Evolutionary conservation across 2,113 vertebrate species (phyloP).

Genomic region (Cyprinodon brontotheroides): DNA sequence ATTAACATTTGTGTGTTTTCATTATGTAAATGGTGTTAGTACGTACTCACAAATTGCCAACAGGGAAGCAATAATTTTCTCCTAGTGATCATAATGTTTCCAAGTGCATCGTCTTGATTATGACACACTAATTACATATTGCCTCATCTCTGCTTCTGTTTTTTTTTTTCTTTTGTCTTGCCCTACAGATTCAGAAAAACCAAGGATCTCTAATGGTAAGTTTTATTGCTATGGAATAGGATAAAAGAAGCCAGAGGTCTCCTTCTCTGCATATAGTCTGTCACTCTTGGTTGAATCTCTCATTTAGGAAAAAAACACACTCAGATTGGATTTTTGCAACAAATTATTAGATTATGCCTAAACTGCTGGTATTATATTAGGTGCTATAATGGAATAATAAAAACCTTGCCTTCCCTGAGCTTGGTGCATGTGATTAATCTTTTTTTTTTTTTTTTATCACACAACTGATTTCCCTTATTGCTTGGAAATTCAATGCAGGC

Average conservation of each 20-base stretch:
- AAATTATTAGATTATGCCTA: constrained; percentile 89
- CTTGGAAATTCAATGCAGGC: constrained; percentile 86
- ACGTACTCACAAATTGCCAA: constrained; percentile 99
- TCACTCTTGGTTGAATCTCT: constrained; percentile 90
- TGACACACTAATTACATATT: constrained; percentile 99
- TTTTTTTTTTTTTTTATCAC: constrained; percentile 88
- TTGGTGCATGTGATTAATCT: constrained; percentile 97
- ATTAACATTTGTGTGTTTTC: constrained; percentile 99
- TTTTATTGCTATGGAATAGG: constrained; percentile 84
- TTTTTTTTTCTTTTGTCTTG: constrained; percentile 60
- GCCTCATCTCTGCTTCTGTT: constrained; percentile 76
- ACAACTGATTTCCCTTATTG: constrained; percentile 95
- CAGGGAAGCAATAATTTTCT: constrained; percentile 99
- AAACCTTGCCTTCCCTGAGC: constrained; percentile 90
- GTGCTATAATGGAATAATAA: constrained; percentile 96
- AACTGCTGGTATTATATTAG: constrained; percentile 96
- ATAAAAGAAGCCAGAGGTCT: constrained; percentile 57
- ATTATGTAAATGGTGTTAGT: constrained; percentile 99
- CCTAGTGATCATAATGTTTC: constrained; percentile 99
- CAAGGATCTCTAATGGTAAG: constrained; percentile 99
- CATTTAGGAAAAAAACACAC: constrained; percentile 89
- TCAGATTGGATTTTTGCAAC: constrained; percentile 91
- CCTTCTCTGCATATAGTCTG: constrained; percentile 84
- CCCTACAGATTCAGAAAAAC: constrained; percentile 98
- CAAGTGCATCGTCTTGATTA: constrained; percentile 99